These are phyloP conservation scores for Pluvianellus socialis DNA, from an alignment of 2,113 vertebrate species.

Conservation along the genomic window DNA sequence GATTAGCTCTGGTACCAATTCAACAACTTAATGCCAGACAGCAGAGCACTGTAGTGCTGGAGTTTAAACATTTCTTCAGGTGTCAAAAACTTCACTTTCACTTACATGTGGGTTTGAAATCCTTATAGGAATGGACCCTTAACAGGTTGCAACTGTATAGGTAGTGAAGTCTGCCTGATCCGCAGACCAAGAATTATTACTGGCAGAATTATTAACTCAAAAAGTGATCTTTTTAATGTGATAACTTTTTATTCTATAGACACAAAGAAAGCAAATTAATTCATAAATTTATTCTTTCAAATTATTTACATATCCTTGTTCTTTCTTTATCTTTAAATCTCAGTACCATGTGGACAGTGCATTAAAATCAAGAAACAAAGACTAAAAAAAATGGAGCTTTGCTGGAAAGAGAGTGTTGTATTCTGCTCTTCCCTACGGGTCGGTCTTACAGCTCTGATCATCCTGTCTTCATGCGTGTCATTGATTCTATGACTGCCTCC, in stretches of 20 bases:
- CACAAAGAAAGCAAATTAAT: not conserved
- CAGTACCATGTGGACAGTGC: not conserved
- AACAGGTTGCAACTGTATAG: not conserved
- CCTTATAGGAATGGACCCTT: not conserved
- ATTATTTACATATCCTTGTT: not conserved
- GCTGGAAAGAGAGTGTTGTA: not conserved
- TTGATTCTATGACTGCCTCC: not conserved
- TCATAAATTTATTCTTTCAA: not conserved
- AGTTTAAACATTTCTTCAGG: not conserved
- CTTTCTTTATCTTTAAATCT: not conserved
- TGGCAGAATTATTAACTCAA: not conserved
- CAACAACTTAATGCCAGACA: not conserved
- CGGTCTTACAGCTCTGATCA: not conserved
- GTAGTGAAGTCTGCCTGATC: not conserved
- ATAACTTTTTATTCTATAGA: not conserved
- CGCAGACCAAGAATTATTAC: not conserved
- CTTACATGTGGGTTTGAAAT: not conserved
- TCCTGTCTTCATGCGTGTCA: not conserved
- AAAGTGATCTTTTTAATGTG: not conserved
- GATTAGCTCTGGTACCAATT: not conserved
- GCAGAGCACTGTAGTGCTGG: not conserved
- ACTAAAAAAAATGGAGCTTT: not conserved
- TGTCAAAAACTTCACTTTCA: conserved; percentile 1
- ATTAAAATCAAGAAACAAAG: conserved; percentile 13
- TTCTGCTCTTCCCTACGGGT: not conserved